phyloP scores from a whole-genome alignment of 2,113 vertebrate species.

The Lophius piscatorius region DNA sequence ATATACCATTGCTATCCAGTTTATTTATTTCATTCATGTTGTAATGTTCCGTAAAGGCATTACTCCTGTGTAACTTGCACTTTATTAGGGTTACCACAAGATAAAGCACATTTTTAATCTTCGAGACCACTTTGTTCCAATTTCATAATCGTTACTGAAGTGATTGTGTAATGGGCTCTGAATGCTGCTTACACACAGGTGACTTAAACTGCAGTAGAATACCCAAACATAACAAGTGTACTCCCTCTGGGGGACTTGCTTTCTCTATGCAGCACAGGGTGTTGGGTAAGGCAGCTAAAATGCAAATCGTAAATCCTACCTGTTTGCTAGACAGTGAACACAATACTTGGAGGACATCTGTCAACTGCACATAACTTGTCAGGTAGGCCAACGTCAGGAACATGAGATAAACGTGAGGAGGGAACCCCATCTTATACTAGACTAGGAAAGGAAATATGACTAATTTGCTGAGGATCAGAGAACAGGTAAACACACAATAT shows the following conservation, averaged over 20 bases:
- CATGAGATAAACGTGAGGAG: slow-evolving; percentile 72
- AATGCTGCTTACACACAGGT: slow-evolving; percentile 8
- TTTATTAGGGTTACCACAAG: neutral
- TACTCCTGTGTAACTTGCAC: slow-evolving; percentile 27
- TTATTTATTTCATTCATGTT: slow-evolving; percentile 46
- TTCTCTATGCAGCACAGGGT: slow-evolving; percentile 3
- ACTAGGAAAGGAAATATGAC: slow-evolving; percentile 66
- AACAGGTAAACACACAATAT: slow-evolving; percentile 78
- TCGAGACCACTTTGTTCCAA: slow-evolving; percentile 22
- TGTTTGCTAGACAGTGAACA: slow-evolving; percentile 33
- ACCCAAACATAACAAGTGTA: too few relatives aligned
- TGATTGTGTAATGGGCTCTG: neutral
- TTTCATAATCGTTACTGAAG: slow-evolving; percentile 9
- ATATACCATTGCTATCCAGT: slow-evolving; percentile 46
- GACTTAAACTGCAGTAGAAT: slow-evolving; percentile 15
- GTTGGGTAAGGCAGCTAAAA: slow-evolving; percentile 10
- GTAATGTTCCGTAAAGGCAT: slow-evolving; percentile 28
- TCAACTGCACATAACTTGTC: slow-evolving; percentile 34
- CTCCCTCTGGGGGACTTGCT: too few relatives aligned
- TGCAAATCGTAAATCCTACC: slow-evolving; percentile 34
- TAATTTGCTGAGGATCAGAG: slow-evolving; percentile 75
- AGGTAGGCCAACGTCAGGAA: slow-evolving; percentile 67
- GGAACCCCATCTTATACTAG: slow-evolving; percentile 58
- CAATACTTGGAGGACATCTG: slow-evolving; percentile 47
- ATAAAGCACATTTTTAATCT: slow-evolving; percentile 17